These are phyloP conservation scores for Drosophila murphyi DNA, from an alignment of 1,140 invertebrate species.

Conservation along the genomic window DNA sequence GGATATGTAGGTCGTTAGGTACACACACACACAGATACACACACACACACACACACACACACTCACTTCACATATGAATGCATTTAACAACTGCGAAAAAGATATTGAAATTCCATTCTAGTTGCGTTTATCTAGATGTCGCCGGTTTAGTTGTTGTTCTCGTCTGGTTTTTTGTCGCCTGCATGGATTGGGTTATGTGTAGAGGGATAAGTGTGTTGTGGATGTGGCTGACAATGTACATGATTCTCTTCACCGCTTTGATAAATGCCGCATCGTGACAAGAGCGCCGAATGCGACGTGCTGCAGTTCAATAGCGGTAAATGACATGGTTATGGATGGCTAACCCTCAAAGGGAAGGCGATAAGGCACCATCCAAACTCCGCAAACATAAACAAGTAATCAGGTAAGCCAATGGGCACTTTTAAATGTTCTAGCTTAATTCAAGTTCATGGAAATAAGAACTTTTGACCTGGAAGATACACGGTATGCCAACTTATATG, in stretches of 20 bases:
- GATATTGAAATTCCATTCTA: slow-evolving; percentile 29
- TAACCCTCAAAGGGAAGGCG: background rate
- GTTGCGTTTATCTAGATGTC: slow-evolving; percentile 40
- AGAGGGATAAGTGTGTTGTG: slow-evolving; percentile 3
- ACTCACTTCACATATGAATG: background rate
- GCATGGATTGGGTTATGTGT: slow-evolving; percentile 12
- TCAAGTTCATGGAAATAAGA: too few relatives aligned
- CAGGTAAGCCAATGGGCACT: background rate
- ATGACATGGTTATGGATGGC: slow-evolving; percentile 14
- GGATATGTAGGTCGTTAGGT: slow-evolving; percentile 37
- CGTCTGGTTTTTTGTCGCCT: slow-evolving; percentile 13
- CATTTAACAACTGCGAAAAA: slow-evolving; percentile 19
- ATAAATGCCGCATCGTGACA: slow-evolving; percentile 39
- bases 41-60: background rate
- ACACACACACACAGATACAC: slow-evolving; percentile 4
- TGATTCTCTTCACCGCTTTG: slow-evolving; percentile 30
- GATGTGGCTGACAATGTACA: slow-evolving; percentile 18
- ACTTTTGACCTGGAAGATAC: too few relatives aligned
- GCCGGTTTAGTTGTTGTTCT: slow-evolving; percentile 1
- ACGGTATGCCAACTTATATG: too few relatives aligned
- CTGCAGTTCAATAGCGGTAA: slow-evolving; percentile 36
- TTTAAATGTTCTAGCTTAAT: too few relatives aligned
- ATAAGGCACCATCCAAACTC: background rate
- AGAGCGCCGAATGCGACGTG: background rate
- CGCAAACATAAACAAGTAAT: background rate